Conservation (phyloP, 2,113 vertebrate genomes). For the Blennius ocellaris region DNA sequence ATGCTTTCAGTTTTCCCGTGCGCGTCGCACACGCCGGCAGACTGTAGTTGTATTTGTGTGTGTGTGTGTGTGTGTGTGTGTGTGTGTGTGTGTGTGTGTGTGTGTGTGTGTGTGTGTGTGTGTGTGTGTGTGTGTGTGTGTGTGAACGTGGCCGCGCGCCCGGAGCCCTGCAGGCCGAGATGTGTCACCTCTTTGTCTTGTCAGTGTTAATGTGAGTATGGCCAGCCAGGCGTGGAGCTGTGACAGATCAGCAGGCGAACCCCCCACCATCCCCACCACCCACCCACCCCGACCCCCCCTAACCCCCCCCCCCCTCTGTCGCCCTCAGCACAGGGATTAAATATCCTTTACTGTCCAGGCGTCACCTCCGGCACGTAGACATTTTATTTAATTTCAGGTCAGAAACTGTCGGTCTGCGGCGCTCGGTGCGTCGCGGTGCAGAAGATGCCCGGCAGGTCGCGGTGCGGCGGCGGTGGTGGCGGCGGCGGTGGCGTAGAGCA, state of each 20-base stretch:
- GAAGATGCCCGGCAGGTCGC: constrained; percentile 29
- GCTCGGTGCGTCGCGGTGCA: constrained; percentile 38
- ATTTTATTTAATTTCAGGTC: constrained; percentile 78
- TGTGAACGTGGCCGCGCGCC: constrained; percentile 31
- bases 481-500: constrained; percentile 32
- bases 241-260: constrained; percentile 73
- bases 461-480: constrained; percentile 7
- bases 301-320: constrained; percentile 1
- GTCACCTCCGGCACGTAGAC: constrained; percentile 67
- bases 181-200: constrained; percentile 81
- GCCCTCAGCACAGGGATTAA: constrained; percentile 47
- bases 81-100: no score
- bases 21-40: no score
- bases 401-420: constrained; percentile 63
- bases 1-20: no score
- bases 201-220: constrained; percentile 82
- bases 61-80: no score
- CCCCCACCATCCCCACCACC: constrained; percentile 37
- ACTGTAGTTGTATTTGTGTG: no score
- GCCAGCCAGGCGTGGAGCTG: constrained; percentile 77
- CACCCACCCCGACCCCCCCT: not conserved
- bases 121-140: no score
- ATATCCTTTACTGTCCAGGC: constrained; percentile 59
- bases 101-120: no score
- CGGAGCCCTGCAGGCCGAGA: constrained; percentile 68